These are phyloP conservation scores for Steatocranus sp. DNA, from an alignment of 2,797 vertebrate species.

Conservation along the genomic window DNA sequence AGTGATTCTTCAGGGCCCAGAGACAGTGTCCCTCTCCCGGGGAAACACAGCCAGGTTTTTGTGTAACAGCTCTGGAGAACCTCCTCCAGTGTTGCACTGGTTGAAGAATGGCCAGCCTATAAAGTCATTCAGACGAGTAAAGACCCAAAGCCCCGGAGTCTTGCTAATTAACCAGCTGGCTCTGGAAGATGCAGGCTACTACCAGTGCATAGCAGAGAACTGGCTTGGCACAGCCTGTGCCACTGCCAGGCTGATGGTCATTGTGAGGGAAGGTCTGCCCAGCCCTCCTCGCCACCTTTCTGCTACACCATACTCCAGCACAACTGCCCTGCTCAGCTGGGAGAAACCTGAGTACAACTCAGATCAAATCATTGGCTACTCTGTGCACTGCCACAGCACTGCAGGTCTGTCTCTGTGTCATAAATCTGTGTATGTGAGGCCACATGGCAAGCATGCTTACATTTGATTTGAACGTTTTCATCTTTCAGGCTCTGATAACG, in stretches of 20 bases:
- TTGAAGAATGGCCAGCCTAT: constrained; percentile 86
- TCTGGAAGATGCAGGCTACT: constrained; percentile 90
- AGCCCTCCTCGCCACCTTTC: constrained; percentile 85
- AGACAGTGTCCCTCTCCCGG: constrained; percentile 89
- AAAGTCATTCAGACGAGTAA: constrained; percentile 84
- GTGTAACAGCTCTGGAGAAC: constrained; percentile 92
- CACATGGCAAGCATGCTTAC: neutral
- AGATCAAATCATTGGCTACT: constrained; percentile 96
- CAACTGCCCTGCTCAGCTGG: constrained; percentile 86
- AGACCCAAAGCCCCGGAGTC: constrained; percentile 87
- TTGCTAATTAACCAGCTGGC: constrained; percentile 96
- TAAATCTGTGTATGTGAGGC: neutral
- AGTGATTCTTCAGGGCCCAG: constrained; percentile 88
- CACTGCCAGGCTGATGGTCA: constrained; percentile 87
- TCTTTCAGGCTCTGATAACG: constrained; percentile 82
- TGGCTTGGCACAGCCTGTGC: constrained; percentile 89
- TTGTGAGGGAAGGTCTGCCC: constrained; percentile 92
- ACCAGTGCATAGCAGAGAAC: constrained; percentile 95
- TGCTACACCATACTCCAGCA: constrained; percentile 86
- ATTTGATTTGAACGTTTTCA: neutral
- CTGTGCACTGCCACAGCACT: constrained; percentile 90
- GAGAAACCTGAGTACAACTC: constrained; percentile 89
- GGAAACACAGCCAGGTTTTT: constrained; percentile 94
- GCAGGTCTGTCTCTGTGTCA: constrained; percentile 64
- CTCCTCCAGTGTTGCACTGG: constrained; percentile 84